Percentiles rank a stretch among this genome's conserved stretches.
These are phyloP conservation scores for Ophthalmolycus amberensis DNA, from an alignment of 2,113 vertebrate species.

Conservation along the genomic window DNA sequence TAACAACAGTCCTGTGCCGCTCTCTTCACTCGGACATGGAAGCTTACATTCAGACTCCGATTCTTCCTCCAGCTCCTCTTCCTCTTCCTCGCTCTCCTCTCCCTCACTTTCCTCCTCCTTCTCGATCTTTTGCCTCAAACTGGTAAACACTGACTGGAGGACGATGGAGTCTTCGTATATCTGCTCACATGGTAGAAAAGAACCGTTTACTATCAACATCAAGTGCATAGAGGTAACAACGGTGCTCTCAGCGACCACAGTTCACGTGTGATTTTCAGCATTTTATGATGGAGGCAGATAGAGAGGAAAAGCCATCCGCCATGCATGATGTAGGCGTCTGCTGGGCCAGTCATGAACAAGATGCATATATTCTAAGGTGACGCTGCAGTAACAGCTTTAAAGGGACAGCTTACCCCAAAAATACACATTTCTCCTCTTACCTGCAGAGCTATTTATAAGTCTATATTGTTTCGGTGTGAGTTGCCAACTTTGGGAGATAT, in stretches of 20 bases:
- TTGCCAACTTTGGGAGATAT: too few relatives aligned
- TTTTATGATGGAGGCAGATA: not conserved
- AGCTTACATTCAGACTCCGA: slow-evolving; percentile 88
- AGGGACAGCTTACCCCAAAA: not conserved
- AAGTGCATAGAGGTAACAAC: not conserved
- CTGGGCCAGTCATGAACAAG: not conserved
- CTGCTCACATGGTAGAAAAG: slow-evolving; percentile 69
- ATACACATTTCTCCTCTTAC: not conserved
- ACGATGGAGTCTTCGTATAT: slow-evolving; percentile 96
- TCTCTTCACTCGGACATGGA: not conserved
- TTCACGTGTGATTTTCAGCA: not conserved
- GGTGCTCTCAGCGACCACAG: not conserved
- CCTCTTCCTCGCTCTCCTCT: slow-evolving; percentile 92
- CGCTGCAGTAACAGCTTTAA: not conserved
- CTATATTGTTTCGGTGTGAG: not conserved
- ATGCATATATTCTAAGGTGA: not conserved
- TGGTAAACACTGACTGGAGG: slow-evolving; percentile 94
- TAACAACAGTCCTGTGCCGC: not conserved
- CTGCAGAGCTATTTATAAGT: not conserved
- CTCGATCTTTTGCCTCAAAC: slow-evolving; percentile 92
- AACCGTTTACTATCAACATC: not conserved
- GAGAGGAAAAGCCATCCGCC: too few relatives aligned
- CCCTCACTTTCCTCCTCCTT: slow-evolving; percentile 95
- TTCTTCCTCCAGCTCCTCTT: slow-evolving; percentile 90
- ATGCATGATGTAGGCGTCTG: not conserved